A percentile compares a stretch with the other conserved stretches of the same genome.
Conservation (phyloP, 2,113 vertebrate genomes). For the Petaurus breviceps region DNA sequence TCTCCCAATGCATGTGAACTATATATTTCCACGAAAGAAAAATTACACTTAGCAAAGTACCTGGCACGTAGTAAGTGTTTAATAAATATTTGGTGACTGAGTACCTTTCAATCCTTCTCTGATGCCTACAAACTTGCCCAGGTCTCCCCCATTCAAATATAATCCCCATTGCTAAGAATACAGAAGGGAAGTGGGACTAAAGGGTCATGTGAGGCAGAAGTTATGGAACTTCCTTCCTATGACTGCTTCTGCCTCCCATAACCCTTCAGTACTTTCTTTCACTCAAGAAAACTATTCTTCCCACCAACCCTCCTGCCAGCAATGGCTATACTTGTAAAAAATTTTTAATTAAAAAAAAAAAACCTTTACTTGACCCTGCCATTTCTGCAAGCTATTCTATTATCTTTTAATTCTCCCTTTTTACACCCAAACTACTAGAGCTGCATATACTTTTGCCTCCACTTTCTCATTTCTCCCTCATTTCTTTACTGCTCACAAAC, state of each 20-base stretch:
- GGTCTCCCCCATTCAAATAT: constrained; percentile 25
- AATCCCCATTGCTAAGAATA: constrained; percentile 52
- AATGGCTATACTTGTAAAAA: neutral
- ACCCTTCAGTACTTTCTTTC: neutral
- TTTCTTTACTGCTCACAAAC: neutral
- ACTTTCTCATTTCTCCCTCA: neutral
- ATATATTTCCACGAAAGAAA: constrained; percentile 71
- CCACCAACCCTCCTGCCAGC: neutral
- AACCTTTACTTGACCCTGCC: neutral
- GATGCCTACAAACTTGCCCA: neutral
- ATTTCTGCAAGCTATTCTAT: neutral
- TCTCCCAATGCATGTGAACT: constrained; percentile 71
- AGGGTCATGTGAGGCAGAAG: constrained; percentile 46
- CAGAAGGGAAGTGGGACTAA: too few relatives aligned
- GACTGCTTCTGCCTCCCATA: neutral
- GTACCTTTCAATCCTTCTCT: neutral
- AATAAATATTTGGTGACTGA: neutral
- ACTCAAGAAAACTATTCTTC: neutral
- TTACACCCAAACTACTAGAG: neutral
- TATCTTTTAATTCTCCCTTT: neutral
- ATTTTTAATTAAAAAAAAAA: too few relatives aligned
- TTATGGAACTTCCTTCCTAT: neutral
- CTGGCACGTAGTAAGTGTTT: neutral
- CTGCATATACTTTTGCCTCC: neutral
- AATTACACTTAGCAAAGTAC: neutral